Evolutionary conservation across 1,140 invertebrate species (phyloP).

Genomic region (Nautilus pompilius): DNA sequence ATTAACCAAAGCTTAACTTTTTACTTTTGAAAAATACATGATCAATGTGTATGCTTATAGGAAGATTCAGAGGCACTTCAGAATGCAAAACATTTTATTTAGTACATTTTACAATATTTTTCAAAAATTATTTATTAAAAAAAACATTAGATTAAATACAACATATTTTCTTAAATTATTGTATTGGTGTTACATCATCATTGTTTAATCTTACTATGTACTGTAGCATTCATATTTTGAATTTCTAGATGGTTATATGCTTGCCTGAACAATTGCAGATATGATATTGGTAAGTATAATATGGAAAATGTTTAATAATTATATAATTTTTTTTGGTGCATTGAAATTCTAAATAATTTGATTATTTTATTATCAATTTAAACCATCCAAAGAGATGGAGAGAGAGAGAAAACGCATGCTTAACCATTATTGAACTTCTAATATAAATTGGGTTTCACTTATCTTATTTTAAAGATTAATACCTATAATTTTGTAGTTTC

Average conservation of each 20-base stretch:
- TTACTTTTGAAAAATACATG: no score
- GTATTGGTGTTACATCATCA: not conserved
- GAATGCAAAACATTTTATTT: not conserved
- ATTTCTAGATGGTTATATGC: conserved; percentile 48
- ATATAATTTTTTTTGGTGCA: not conserved
- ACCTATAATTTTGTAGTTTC: no score
- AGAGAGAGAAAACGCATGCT: not conserved
- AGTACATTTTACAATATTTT: not conserved
- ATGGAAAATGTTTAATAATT: not conserved
- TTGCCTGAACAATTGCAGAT: conserved; percentile 51
- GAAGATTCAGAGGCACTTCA: not conserved
- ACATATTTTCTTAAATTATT: not conserved
- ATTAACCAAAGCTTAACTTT: no score
- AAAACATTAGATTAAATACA: not conserved
- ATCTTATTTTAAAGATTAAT: not conserved
- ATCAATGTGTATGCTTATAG: no score
- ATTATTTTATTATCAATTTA: not conserved
- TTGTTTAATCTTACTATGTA: not conserved
- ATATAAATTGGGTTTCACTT: not conserved
- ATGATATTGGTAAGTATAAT: conserved; percentile 50
- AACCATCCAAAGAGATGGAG: not conserved
- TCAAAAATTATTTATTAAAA: not conserved
- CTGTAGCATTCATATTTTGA: conserved; percentile 11
- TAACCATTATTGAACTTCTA: not conserved
- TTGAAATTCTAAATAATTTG: not conserved